These are phyloP conservation scores for Chrysogorgia sp. DNA, from an alignment of 92 coral and sea anemone genomes.

Conservation along the genomic window DNA sequence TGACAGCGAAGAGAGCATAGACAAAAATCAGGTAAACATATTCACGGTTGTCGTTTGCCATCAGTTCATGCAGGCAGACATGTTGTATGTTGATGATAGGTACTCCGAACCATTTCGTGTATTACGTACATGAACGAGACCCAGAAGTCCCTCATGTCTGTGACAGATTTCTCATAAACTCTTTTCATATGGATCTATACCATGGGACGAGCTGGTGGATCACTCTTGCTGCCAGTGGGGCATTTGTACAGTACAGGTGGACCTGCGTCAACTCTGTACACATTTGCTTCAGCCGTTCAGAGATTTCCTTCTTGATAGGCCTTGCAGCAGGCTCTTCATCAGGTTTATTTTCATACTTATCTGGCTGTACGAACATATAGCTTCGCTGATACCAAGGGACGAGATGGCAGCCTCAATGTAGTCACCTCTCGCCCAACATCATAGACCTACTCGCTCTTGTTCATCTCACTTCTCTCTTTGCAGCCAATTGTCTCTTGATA, in stretches of 20 bases:
- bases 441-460: slow-evolving; percentile 36
- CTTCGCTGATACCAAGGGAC: slow-evolving; percentile 35
- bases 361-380: slow-evolving; percentile 25
- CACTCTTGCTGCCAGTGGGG: background rate
- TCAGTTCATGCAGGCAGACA: slow-evolving; percentile 35
- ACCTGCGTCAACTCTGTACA: slow-evolving; percentile 11
- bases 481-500: slow-evolving; percentile 30
- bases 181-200: slow-evolving; percentile 3
- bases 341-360: slow-evolving; percentile 20
- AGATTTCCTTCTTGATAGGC: slow-evolving; percentile 20
- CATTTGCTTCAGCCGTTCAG: slow-evolving; percentile 21
- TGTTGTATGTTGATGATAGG: slow-evolving; percentile 31
- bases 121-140: slow-evolving; percentile 39
- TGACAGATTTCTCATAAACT: slow-evolving; percentile 33
- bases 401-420: slow-evolving; percentile 34
- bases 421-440: slow-evolving; percentile 31
- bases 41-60: no score
- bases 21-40: slow-evolving; percentile 26
- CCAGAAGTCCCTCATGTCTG: slow-evolving; percentile 44
- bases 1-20: slow-evolving; percentile 26
- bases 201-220: slow-evolving; percentile 24
- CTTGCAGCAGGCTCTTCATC: slow-evolving; percentile 10
- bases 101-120: slow-evolving; percentile 25
- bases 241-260: background rate
- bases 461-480: slow-evolving; percentile 32